A percentile compares a stretch with the other conserved stretches of the same genome.
phyloP scores from a whole-genome alignment of 2,113 vertebrate species.

The Oncorhynchus keta region DNA sequence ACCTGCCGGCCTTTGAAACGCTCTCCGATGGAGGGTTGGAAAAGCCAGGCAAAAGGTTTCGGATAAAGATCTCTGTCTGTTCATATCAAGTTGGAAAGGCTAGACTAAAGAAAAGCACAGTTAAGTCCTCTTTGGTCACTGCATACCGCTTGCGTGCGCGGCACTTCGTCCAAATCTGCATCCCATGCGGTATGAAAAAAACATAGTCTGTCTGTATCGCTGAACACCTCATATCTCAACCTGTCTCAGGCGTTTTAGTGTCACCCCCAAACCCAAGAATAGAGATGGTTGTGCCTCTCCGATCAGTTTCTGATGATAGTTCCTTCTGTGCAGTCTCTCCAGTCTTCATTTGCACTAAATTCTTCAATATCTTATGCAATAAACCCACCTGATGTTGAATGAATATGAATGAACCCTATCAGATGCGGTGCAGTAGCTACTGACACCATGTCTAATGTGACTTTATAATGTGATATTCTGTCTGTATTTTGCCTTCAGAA shows the following conservation, averaged over 20 bases:
- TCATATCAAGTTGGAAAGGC: slow-evolving; percentile 20
- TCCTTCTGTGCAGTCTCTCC: background rate
- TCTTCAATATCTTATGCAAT: background rate
- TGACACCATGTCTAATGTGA: slow-evolving; percentile 3
- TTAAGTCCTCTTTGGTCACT: background rate
- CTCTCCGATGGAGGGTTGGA: slow-evolving; percentile 4
- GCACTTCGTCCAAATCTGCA: background rate
- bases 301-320: background rate
- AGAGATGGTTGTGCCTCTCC: too few relatives aligned
- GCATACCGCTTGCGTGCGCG: background rate
- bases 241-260: background rate
- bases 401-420: background rate
- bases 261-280: background rate
- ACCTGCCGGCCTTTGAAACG: slow-evolving; percentile 11
- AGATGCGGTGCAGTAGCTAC: background rate
- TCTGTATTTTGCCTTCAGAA: slow-evolving; percentile 1
- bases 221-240: background rate
- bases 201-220: background rate
- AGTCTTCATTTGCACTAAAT: background rate
- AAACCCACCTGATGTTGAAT: background rate
- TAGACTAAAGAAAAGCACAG: slow-evolving; percentile 7
- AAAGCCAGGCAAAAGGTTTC: background rate
- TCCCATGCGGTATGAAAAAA: background rate
- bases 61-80: slow-evolving; percentile 17
- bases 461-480: slow-evolving; percentile 8